Evolutionary conservation across 2,888 invertebrate species (phyloP).

Genomic region (Dryobotodes eremita): DNA sequence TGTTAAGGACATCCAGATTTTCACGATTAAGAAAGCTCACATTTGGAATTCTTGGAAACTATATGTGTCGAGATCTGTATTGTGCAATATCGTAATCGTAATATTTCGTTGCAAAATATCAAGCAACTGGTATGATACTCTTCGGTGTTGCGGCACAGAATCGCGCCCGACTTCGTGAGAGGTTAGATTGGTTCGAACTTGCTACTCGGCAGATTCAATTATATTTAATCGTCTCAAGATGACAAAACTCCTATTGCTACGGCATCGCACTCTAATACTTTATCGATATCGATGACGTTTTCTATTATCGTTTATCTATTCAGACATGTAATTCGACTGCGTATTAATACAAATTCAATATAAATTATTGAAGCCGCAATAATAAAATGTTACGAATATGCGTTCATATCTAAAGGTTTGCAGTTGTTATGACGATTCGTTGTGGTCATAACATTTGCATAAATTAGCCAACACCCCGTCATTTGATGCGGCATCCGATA

Average conservation of each 20-base stretch:
- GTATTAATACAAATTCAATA: conserved; percentile 49
- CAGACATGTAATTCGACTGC: conserved; percentile 64
- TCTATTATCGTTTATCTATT: conserved; percentile 70
- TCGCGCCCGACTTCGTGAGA: conserved; percentile 80
- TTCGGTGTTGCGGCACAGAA: conserved; percentile 79
- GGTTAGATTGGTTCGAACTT: conserved; percentile 80
- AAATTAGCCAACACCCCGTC: conserved; percentile 60
- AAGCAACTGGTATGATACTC: conserved; percentile 70
- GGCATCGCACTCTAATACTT: conserved; percentile 66
- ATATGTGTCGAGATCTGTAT: conserved; percentile 61
- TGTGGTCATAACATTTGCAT: conserved; percentile 35
- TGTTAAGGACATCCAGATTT: conserved; percentile 63
- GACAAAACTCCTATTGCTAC: conserved; percentile 79
- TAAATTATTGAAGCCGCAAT: conserved; percentile 37
- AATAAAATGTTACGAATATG: conserved; percentile 34
- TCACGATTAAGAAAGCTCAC: conserved; percentile 55
- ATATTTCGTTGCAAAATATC: conserved; percentile 76
- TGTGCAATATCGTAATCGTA: conserved; percentile 74
- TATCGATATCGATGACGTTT: conserved; percentile 73
- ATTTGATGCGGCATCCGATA: conserved; percentile 56
- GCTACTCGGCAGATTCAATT: conserved; percentile 82
- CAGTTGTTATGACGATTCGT: conserved; percentile 24
- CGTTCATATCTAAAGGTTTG: conserved; percentile 20
- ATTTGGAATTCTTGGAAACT: conserved; percentile 64
- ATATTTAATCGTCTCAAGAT: conserved; percentile 81